Base-by-base conservation (phyloP, 64 coral and sea anemone species). In the Stichodactyla mertensii region DNA sequence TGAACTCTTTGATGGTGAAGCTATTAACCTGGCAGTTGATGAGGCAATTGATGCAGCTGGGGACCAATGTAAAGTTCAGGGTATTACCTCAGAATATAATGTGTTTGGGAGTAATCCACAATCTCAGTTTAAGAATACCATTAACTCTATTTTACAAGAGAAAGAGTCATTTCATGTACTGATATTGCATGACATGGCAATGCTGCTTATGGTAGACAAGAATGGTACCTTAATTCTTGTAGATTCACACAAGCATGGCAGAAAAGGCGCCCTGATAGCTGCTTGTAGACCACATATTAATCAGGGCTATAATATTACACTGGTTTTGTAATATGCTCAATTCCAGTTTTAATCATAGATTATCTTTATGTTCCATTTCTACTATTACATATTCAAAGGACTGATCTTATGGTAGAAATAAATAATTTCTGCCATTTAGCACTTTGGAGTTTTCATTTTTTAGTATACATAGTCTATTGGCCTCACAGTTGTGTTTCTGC, bases 1-100 rank as follows among this genome's bases (percentile, higher is more conserved):
- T 69, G 89, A 91, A 24, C 66, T 91, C 9, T 91, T 80, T 83
- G 89, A 91, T n/a, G 26, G 14, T 66, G 84, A 86, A 51, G 84
- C 83, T 45, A 20, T 85, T 4, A 61, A 91, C 61, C 28, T 91
- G 5, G 22, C 60, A 83, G 60, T 89, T 62, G 84, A 91, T 1
- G 84, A 91, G 11, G 89, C 89, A 51, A 84, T 86, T 52, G 54
- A 52, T 28, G 24, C 80, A 70, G 89, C 84, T 62, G 89, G 89
- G n/a, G 84, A 91, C 10, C 55, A 81, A 69, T 91, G 89, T 55
- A 20, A 77, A 6, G 71, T 91, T n/a, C n/a, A 52, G 0, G 10
- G 16, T 16, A 31, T 91, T 58, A n/a, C 8, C 3, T 16, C 26
- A 16, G 55, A 91, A 31, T 80, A 62, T 58, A 57, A 91, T 69